Evolutionary conservation across 2,888 invertebrate species (phyloP).

Genomic region (Ferrisia virgata): DNA sequence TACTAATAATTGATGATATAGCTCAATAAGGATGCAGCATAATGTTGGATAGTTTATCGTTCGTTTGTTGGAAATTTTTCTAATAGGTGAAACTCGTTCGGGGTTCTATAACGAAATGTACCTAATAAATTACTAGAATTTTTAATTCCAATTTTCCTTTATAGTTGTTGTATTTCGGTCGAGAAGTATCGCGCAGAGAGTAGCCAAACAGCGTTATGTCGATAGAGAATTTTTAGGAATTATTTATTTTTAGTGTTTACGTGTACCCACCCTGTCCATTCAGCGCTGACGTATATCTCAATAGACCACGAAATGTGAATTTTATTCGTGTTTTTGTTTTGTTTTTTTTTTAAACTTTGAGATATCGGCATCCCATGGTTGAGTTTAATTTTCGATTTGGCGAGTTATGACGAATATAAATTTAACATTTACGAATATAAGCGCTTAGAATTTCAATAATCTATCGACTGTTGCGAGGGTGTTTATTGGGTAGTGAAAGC

Average conservation of each 20-base stretch:
- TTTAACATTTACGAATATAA: no score
- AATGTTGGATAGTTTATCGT: constrained; percentile 17
- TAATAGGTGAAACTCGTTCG: not conserved
- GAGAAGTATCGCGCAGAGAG: not conserved
- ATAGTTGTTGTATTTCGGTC: not conserved
- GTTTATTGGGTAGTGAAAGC: no score
- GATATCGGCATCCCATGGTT: no score
- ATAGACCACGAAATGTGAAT: no score
- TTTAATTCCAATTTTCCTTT: constrained; percentile 8
- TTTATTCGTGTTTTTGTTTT: no score
- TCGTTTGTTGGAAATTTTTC: not conserved
- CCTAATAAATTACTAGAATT: constrained; percentile 1
- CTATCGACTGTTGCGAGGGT: no score
- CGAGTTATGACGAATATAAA: no score
- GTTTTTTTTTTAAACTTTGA: no score
- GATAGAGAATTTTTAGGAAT: not conserved
- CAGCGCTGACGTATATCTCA: no score
- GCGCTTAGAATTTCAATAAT: no score
- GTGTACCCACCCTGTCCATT: no score
- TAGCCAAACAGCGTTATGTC: not conserved
- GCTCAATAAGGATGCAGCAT: constrained; percentile 8
- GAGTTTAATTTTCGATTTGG: no score
- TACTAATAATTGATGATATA: constrained; percentile 22
- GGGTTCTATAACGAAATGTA: not conserved
- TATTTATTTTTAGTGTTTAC: not conserved